Percentiles rank a stretch among this genome's conserved stretches.
phyloP scores from a whole-genome alignment of 2,888 invertebrate species.

The Allygus modestus region DNA sequence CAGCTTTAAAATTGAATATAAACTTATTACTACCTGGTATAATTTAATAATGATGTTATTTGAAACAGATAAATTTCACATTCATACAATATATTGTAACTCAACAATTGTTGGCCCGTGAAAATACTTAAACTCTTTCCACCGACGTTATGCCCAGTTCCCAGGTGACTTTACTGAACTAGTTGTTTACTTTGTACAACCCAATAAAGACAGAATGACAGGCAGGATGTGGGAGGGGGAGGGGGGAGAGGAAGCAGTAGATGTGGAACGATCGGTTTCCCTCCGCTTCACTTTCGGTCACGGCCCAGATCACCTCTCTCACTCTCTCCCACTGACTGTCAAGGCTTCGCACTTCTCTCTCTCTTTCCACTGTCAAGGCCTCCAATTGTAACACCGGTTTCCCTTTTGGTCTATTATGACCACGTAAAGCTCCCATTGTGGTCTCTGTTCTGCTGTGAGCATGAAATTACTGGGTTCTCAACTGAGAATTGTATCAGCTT shows the following conservation, averaged over 20 bases:
- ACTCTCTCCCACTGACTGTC: slow-evolving; percentile 4
- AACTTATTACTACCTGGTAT: no score
- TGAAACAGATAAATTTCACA: no score
- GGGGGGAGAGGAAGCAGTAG: neutral
- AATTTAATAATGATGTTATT: no score
- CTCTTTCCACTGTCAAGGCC: slow-evolving; percentile 22
- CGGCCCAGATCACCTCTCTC: slow-evolving; percentile 31
- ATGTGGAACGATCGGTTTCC: slow-evolving; percentile 33
- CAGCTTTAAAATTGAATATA: no score
- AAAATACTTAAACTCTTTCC: no score
- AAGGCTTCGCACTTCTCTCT: neutral
- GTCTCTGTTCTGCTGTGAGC: neutral
- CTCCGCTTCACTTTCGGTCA: slow-evolving; percentile 44
- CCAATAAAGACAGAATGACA: neutral
- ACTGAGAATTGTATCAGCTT: neutral
- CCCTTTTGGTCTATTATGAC: slow-evolving; percentile 23
- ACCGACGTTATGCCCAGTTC: no score
- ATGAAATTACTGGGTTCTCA: neutral
- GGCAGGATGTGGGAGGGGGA: neutral
- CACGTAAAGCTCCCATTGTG: neutral
- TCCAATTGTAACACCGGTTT: slow-evolving; percentile 4
- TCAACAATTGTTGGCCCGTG: no score
- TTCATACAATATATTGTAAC: no score
- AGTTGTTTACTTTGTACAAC: neutral
- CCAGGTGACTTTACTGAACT: neutral